These are phyloP conservation scores for Rhabdornis inornatus DNA, from an alignment of 2,113 vertebrate species.

Conservation along the genomic window DNA sequence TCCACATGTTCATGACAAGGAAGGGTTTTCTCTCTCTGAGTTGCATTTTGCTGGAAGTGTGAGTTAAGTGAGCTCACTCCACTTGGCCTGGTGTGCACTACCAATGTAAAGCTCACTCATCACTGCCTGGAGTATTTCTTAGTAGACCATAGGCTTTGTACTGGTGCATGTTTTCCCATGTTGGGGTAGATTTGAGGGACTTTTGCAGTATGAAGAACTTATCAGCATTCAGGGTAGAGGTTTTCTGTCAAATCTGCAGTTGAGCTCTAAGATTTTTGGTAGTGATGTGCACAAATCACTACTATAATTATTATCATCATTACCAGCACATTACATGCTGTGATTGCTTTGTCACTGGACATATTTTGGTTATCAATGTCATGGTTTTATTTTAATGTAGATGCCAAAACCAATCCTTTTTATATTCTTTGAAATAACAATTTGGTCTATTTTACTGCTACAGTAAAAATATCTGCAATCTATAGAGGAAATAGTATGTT, in stretches of 20 bases:
- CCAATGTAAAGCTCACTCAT: background rate
- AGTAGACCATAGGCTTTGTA: background rate
- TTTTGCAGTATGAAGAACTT: background rate
- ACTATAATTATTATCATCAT: background rate
- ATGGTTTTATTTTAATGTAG: background rate
- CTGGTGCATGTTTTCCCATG: rapidly evolving
- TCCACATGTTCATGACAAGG: background rate
- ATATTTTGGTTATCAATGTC: background rate
- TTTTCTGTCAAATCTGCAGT: background rate
- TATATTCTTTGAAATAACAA: background rate
- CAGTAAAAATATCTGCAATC: background rate
- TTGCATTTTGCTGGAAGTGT: background rate
- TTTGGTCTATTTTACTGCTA: background rate
- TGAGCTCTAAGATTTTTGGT: background rate
- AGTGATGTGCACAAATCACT: background rate
- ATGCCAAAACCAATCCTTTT: background rate
- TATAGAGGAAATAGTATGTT: background rate
- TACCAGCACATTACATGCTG: background rate
- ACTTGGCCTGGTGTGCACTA: background rate
- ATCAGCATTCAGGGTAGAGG: rapidly evolving
- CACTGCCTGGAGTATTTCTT: background rate
- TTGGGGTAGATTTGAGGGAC: background rate
- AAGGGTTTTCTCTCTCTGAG: background rate
- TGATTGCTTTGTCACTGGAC: background rate
- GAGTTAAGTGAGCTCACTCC: background rate